Base-by-base conservation (phyloP, 2,113 vertebrate genomes). In the Tringa solitaria region DNA sequence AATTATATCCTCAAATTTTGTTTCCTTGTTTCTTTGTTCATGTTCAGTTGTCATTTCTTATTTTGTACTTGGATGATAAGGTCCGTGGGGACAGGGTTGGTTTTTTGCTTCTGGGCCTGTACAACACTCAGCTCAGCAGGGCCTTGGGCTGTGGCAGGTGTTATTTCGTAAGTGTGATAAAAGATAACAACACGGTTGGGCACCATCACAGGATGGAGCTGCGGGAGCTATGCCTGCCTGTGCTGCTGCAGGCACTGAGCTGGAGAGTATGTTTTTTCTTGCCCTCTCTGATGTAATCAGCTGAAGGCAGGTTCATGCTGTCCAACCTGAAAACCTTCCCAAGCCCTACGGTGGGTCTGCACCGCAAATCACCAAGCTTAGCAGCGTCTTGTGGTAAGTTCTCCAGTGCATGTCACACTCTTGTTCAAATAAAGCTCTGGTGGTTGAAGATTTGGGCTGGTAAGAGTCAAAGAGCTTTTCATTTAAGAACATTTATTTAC, bases 281-380 rank as follows among this genome's bases (percentile, higher is more conserved):
- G 73, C 46, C 45, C 45, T 77, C 4, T 45, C 87, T 95, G 89
- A 70, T 74, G 64, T 37, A 63, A 94, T 84, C 50, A 50, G 68
- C 59, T 35, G n/a, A 69, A 89, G 68, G 80, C 50, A 70, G 32
- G 76, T 48, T 77, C 43, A 30, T 77, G 80, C 41, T 1, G 4
- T 54, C 63, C 84, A 95, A 87, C 68, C 89, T 89, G 80, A 95
- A 95, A 89, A 59, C n/a, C 73, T 37, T 73, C 72, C 50, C 35
- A 30, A 51, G 54, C 64, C 22, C 72, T 86, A 1, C 0, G 0
- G 45, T 43, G 63, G 41, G 48, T 53, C 75, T 73, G 63, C 57
- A 33, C 56, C n/a, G 69, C 41, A 37, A 50, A 88, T 65, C 54
- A 59, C 57, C 69, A 51, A 28, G 43, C 20, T 37, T 4, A 61